phyloP scores from a whole-genome alignment of 2,797 vertebrate species.

The Xiphorhynchus erythropygius region DNA sequence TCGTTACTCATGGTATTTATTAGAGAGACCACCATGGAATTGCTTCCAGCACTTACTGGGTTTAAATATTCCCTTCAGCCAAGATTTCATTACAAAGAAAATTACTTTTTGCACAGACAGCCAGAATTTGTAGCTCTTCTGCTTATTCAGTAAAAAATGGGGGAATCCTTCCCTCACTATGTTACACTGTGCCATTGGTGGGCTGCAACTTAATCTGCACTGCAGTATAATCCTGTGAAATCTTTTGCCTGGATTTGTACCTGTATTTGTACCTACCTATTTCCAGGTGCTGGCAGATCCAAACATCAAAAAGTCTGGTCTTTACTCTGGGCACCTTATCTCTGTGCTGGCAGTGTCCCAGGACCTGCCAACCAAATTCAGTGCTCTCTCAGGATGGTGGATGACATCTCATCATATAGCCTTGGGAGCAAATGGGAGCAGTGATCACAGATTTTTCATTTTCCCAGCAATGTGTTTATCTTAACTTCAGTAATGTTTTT shows the following conservation, averaged over 20 bases:
- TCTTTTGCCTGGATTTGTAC: background rate
- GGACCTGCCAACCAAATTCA: background rate
- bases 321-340: background rate
- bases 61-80: conserved; percentile 1
- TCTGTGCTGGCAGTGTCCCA: background rate
- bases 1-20: background rate
- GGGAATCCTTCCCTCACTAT: background rate
- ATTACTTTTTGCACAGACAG: background rate
- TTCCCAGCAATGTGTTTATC: background rate
- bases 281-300: background rate
- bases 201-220: background rate
- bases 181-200: background rate
- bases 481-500: background rate
- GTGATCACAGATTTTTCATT: background rate
- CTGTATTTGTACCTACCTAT: background rate
- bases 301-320: background rate
- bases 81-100: conserved; percentile 21
- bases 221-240: background rate
- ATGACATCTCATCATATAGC: background rate
- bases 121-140: background rate
- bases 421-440: background rate
- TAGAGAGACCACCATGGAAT: background rate
- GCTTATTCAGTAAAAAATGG: background rate
- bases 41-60: background rate
- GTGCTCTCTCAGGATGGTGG: rapidly evolving